Percentiles rank a stretch among this genome's conserved stretches.
Conservation (phyloP, 2,113 vertebrate genomes). For the Sylvietta virens region DNA sequence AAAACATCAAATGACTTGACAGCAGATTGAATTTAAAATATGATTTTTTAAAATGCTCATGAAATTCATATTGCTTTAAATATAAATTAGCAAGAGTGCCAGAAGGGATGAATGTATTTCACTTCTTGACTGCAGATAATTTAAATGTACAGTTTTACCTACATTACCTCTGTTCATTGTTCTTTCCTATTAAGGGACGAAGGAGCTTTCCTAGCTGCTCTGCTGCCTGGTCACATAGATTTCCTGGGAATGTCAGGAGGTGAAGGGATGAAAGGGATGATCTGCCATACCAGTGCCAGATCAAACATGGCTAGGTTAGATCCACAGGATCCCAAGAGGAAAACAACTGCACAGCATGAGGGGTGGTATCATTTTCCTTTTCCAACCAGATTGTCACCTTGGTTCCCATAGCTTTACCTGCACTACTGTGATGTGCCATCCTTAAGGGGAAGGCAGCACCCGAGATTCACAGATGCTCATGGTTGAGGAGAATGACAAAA, state of each 20-base stretch:
- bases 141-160: constrained; percentile 9
- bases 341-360: rapidly evolving
- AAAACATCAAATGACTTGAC: constrained; percentile 61
- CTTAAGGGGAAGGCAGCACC: not conserved
- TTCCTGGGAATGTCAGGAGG: not conserved
- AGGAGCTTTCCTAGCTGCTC: not conserved
- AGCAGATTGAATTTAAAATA: constrained; percentile 63
- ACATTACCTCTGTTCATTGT: not conserved
- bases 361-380: not conserved
- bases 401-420: not conserved
- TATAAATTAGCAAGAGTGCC: constrained; percentile 48
- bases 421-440: not conserved
- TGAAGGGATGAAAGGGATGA: not conserved
- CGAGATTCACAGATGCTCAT: not conserved
- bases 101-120: constrained; percentile 43
- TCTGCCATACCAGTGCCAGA: not conserved
- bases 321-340: not conserved
- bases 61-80: constrained; percentile 64
- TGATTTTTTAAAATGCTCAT: constrained; percentile 49
- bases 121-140: constrained; percentile 12
- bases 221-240: not conserved
- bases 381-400: not conserved
- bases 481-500: rapidly evolving
- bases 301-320: not conserved
- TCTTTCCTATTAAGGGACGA: not conserved